These are phyloP conservation scores for Drosophila burlai DNA, from an alignment of 1,140 invertebrate species.

Conservation along the genomic window DNA sequence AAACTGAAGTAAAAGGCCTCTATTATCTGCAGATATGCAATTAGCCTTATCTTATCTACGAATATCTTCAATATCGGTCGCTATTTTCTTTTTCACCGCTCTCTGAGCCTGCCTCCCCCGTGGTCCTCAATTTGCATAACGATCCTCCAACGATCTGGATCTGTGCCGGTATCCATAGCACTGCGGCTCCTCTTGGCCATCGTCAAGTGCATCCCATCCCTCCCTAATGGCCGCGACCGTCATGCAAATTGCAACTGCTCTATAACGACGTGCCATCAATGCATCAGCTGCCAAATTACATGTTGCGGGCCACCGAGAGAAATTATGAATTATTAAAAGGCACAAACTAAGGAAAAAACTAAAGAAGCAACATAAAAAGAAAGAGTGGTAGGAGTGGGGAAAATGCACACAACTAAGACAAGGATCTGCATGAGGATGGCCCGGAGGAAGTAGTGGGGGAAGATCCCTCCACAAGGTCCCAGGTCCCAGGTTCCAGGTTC, in stretches of 20 bases:
- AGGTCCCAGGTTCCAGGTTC: slow-evolving; percentile 4
- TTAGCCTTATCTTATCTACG: slow-evolving; percentile 10
- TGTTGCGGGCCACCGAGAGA: slow-evolving; percentile 46
- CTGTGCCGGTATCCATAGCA: background rate
- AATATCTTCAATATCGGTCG: slow-evolving; percentile 8
- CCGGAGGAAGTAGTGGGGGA: background rate
- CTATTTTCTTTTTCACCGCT: background rate
- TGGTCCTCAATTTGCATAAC: slow-evolving; percentile 33
- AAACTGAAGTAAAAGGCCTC: background rate
- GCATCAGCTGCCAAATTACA: slow-evolving; percentile 74
- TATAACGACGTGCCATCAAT: slow-evolving; percentile 46
- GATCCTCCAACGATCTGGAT: slow-evolving; percentile 17
- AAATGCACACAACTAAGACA: slow-evolving; percentile 31
- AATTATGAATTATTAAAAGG: slow-evolving; percentile 55
- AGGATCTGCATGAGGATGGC: slow-evolving; percentile 34
- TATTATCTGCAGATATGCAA: background rate
- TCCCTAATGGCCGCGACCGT: slow-evolving; percentile 41
- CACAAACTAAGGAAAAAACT: slow-evolving; percentile 17
- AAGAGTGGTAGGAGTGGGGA: slow-evolving; percentile 7
- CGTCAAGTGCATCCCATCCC: slow-evolving; percentile 36
- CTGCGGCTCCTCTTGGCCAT: slow-evolving; percentile 8
- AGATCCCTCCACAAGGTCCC: background rate
- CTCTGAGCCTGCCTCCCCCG: slow-evolving; percentile 4
- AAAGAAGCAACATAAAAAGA: slow-evolving; percentile 9
- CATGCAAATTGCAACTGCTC: slow-evolving; percentile 55